These are phyloP conservation scores for Habrosyne pyritoides DNA, from an alignment of 2,888 invertebrate genomes.

Conservation along the genomic window DNA sequence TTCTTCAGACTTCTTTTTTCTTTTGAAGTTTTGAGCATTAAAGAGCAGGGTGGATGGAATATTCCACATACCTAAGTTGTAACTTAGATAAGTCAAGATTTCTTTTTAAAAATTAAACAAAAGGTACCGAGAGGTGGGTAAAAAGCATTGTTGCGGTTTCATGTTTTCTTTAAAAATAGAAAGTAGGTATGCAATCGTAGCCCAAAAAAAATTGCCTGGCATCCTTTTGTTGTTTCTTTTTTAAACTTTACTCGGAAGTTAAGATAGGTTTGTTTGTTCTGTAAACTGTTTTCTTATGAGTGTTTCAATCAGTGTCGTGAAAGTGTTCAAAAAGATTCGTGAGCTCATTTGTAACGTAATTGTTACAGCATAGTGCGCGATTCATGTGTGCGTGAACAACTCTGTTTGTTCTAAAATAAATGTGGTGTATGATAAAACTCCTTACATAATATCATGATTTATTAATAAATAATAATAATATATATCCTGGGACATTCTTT, in stretches of 20 bases:
- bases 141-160: not conserved
- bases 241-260: not conserved
- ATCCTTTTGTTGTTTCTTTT: not conserved
- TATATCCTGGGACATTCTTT: too few species aligned
- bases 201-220: not conserved
- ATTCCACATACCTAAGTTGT: conserved; percentile 1
- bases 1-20: not conserved
- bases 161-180: not conserved
- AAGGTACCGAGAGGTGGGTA: not conserved
- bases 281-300: not conserved
- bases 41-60: not conserved
- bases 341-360: too few species aligned
- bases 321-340: not conserved
- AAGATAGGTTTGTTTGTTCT: not conserved
- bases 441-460: too few species aligned
- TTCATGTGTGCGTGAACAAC: too few species aligned
- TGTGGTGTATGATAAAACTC: too few species aligned
- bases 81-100: not conserved
- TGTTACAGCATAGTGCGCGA: too few species aligned
- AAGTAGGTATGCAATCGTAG: not conserved
- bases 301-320: too few species aligned
- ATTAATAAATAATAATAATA: too few species aligned
- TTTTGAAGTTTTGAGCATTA: not conserved
- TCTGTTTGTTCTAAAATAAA: too few species aligned
- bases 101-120: conserved; percentile 7